Evolutionary conservation across 2,113 vertebrate species (phyloP), one percentile per base, ranked within the genome.

Genomic region (Spea multiplicata): DNA sequence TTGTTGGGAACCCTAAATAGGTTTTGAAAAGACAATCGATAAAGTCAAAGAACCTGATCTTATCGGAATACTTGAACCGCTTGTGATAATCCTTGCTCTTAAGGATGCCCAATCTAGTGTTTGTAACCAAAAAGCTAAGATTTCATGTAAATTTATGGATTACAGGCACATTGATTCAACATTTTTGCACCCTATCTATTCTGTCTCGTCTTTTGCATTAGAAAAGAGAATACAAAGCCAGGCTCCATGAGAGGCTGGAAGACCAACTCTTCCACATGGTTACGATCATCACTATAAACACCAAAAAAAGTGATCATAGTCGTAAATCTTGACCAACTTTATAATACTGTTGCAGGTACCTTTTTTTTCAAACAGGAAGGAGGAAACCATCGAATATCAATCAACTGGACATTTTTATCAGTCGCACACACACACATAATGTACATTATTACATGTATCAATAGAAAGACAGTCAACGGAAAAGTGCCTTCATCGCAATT

Each of bases 381-480:
- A 67, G 52, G 66, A 68, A 74, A n/a, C 78, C 78, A 80, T 52
- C 78, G 61, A 68, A 14, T 67, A 73, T 64, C 71, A 80, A 71
- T 80, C 71, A 80, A 74, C 16, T 61, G 46, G 65, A 67, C 78
- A 74, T 68, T 47, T 6, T 57, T 59, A 50, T 80, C 78, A 50
- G 64, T 66, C 78, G 66, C 78, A 80, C 78, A 80, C 71, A 74
- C 78, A 80, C 65, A 80, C 78, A 68, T 5, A 80, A 61, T 80
- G 72, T 73, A 80, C 71, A 74, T 61, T 80, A 74, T 80, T 80
- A 80, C 78, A 79, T 72, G 64, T 66, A 79, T 72, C 76, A 74
- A 74, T 80, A 80, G 64, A 80, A 80, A 80, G 78, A 80, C 78
- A 74, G 65, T 80, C 64, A 67, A 80, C 78, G 68, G 62, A 80